A percentile compares a stretch with the other conserved stretches of the same genome.
These are phyloP conservation scores for Eptesicus fuscus DNA, from an alignment of 2,113 vertebrate genomes.

Conservation along the genomic window DNA sequence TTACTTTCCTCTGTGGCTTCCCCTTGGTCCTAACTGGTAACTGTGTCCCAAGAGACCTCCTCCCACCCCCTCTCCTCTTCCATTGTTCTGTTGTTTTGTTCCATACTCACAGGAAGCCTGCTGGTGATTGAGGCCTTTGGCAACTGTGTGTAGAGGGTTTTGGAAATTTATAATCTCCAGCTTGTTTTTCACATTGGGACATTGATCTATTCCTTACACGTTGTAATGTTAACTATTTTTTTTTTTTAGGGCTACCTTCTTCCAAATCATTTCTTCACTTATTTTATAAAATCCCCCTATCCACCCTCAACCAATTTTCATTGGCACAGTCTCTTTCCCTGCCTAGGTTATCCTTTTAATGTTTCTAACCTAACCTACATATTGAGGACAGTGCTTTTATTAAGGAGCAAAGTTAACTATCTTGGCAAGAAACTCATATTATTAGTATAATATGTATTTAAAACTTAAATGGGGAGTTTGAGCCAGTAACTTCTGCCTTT, in stretches of 20 bases:
- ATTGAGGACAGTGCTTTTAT: not conserved
- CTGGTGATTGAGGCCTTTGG: not conserved
- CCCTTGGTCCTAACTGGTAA: not conserved
- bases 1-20: not conserved
- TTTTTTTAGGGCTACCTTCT: not conserved
- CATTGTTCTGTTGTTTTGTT: slow-evolving; percentile 36
- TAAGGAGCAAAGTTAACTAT: not conserved
- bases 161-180: slow-evolving; percentile 26
- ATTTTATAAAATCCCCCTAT: not conserved
- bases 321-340: not conserved
- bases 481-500: not conserved
- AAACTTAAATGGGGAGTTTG: slow-evolving; percentile 35
- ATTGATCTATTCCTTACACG: not conserved
- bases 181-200: slow-evolving; percentile 25
- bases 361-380: slow-evolving; percentile 4
- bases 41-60: not conserved
- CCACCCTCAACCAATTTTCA: not conserved
- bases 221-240: slow-evolving; percentile 11
- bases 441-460: slow-evolving; percentile 25
- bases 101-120: not conserved
- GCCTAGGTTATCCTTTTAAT: not conserved
- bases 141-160: not conserved
- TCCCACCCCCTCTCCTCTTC: not conserved
- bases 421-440: not conserved
- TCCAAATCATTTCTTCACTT: slow-evolving; percentile 9